These are phyloP conservation scores for Ligdia adustata DNA, from an alignment of 2,888 invertebrate species.

Conservation along the genomic window DNA sequence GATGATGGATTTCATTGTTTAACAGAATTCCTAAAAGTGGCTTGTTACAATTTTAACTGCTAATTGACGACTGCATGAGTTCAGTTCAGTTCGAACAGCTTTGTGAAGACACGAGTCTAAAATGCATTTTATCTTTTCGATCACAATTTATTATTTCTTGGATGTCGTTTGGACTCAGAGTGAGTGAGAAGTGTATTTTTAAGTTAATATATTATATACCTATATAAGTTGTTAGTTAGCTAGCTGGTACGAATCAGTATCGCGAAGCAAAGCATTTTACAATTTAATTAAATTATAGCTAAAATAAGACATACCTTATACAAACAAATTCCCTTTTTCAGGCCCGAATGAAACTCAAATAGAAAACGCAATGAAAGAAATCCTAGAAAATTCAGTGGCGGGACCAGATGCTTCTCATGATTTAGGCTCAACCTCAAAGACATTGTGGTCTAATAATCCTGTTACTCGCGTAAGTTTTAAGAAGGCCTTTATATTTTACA, in stretches of 20 bases:
- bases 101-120: slow-evolving; percentile 1
- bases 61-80: neutral
- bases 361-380: neutral
- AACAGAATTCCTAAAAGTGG: slow-evolving; percentile 1
- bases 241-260: too few relatives aligned
- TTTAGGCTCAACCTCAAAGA: too few relatives aligned
- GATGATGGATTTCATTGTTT: neutral
- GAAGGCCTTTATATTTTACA: too few relatives aligned
- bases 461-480: neutral
- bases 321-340: too few relatives aligned
- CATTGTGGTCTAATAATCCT: neutral
- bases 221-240: too few relatives aligned
- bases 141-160: slow-evolving; percentile 32
- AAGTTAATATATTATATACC: too few relatives aligned
- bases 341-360: neutral
- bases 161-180: slow-evolving; percentile 28
- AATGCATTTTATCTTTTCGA: slow-evolving; percentile 34
- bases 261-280: too few relatives aligned
- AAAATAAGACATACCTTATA: too few relatives aligned
- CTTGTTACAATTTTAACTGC: neutral
- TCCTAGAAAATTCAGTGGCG: neutral
- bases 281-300: too few relatives aligned
- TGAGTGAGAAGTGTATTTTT: too few relatives aligned
- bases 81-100: neutral
- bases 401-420: neutral